Evolutionary conservation across 2,113 vertebrate genomes (phyloP).

Genomic region (Anseranas semipalmata): DNA sequence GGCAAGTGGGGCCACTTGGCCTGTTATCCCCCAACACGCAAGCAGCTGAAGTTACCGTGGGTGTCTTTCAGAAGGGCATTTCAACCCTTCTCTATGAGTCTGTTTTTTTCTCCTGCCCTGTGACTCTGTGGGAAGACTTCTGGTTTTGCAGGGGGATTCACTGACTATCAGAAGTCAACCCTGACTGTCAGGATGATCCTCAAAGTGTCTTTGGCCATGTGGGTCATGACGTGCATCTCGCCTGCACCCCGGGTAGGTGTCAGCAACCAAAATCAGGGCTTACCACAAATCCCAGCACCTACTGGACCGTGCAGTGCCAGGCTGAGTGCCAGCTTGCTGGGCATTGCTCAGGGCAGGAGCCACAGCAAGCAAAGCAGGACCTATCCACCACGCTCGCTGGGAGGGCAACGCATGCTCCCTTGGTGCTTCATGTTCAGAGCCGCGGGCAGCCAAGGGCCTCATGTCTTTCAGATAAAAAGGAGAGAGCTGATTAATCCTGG

Average conservation of each 20-base stretch:
- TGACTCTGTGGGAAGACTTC: background rate
- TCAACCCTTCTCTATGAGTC: background rate
- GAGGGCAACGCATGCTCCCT: fast-evolving
- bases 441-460: background rate
- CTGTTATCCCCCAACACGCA: background rate
- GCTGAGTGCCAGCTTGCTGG: background rate
- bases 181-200: background rate
- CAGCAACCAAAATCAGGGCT: background rate
- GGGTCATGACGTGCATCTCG: background rate
- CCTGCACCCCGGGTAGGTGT: background rate
- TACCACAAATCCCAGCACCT: background rate
- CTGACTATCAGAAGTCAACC: background rate
- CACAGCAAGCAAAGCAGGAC: background rate
- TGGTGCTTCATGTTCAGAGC: background rate
- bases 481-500: background rate
- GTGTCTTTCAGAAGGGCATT: background rate
- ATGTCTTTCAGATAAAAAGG: background rate
- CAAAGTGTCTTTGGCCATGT: background rate
- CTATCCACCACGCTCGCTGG: background rate
- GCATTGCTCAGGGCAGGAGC: background rate
- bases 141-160: background rate
- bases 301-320: background rate
- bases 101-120: background rate
- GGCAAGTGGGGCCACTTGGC: background rate
- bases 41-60: background rate